Conservation (phyloP, 2,888 invertebrate species). For the Napeogenes sylphis region DNA sequence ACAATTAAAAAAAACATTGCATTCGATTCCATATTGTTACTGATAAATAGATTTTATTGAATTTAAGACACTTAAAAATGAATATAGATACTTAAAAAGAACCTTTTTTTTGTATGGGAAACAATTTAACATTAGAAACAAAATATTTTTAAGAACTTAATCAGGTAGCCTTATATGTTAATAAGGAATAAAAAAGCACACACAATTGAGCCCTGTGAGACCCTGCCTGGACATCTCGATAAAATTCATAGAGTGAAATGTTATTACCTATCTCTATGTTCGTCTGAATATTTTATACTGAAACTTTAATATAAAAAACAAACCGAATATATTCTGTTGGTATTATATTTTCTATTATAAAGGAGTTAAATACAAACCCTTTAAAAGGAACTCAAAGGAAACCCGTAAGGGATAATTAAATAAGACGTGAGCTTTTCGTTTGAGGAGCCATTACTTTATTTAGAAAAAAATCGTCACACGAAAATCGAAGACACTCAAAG, state of each 20-base stretch:
- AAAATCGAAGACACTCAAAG: constrained; percentile 45
- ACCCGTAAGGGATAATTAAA: constrained; percentile 25
- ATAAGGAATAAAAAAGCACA: not conserved
- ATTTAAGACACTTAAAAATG: too few species aligned
- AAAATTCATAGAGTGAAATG: not conserved
- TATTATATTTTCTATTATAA: not conserved
- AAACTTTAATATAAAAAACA: too few species aligned
- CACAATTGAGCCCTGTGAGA: constrained; percentile 1
- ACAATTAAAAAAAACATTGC: too few species aligned
- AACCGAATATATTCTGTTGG: too few species aligned
- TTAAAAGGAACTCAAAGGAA: constrained; percentile 5
- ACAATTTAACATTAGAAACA: too few species aligned
- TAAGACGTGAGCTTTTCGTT: constrained; percentile 20
- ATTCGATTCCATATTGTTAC: too few species aligned
- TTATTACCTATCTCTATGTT: too few species aligned
- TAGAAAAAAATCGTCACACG: constrained; percentile 40
- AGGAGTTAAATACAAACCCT: not conserved
- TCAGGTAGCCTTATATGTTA: not conserved
- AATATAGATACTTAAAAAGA: too few species aligned
- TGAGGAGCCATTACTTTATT: constrained; percentile 34
- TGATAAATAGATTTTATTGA: too few species aligned
- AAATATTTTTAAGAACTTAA: too few species aligned
- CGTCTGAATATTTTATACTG: too few species aligned
- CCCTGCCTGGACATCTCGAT: not conserved
- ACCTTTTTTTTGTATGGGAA: too few species aligned